Conservation (phyloP, 2,113 vertebrate genomes). For the Phaethon lepturus region DNA sequence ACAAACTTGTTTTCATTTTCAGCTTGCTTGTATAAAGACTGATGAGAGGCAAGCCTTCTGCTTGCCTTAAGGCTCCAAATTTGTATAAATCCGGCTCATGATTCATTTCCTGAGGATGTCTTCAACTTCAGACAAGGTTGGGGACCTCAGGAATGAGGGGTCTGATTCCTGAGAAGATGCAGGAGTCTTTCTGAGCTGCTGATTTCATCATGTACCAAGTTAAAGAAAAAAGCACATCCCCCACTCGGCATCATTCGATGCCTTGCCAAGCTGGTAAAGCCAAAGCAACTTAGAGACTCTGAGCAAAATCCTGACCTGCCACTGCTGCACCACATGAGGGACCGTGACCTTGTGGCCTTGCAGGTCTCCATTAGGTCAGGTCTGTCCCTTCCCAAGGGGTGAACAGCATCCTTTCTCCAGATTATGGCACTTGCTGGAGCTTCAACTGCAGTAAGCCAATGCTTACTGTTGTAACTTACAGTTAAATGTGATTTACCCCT, state of each 20-base stretch:
- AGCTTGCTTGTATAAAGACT: constrained; percentile 35
- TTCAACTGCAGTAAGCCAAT: background rate
- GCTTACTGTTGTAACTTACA: too few species aligned
- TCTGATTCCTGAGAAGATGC: background rate
- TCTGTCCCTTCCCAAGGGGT: background rate
- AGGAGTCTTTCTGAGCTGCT: background rate
- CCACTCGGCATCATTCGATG: background rate
- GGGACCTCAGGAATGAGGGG: background rate
- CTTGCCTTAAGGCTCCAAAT: constrained; percentile 23
- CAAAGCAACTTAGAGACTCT: background rate
- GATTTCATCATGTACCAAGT: background rate
- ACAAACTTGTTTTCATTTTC: constrained; percentile 43
- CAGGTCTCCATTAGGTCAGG: background rate
- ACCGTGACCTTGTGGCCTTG: background rate
- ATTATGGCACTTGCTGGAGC: background rate
- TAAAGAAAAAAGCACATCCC: background rate
- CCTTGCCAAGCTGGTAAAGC: background rate
- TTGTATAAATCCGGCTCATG: constrained; percentile 39
- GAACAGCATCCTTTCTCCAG: background rate
- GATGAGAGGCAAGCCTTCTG: constrained; percentile 17
- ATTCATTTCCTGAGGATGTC: constrained; percentile 48
- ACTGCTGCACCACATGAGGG: background rate
- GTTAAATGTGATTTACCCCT: background rate
- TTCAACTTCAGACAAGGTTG: background rate
- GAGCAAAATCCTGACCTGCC: background rate